These are phyloP conservation scores for Rhinogobio ventralis DNA, from an alignment of 2,797 vertebrate species.

Conservation along the genomic window DNA sequence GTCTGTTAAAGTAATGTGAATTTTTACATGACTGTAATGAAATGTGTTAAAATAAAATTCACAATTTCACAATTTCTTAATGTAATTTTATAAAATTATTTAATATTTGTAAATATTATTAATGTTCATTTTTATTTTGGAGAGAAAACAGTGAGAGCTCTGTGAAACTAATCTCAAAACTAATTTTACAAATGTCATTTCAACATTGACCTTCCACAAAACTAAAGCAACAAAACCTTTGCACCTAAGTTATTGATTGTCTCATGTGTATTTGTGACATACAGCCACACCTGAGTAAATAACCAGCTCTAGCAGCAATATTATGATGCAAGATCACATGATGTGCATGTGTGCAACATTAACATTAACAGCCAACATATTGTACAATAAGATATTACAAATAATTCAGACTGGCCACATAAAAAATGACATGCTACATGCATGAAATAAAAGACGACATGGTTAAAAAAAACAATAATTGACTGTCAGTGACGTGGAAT, in stretches of 20 bases:
- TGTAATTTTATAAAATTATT: neutral
- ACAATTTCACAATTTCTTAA: neutral
- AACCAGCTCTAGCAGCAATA: neutral
- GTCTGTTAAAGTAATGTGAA: neutral
- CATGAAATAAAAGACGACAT: neutral
- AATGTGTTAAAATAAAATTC: neutral
- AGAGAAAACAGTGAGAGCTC: neutral
- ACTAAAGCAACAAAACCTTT: slow-evolving; percentile 5
- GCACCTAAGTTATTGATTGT: slow-evolving; percentile 9
- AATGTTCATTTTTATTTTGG: neutral
- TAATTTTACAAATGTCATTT: neutral
- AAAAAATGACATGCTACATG: neutral
- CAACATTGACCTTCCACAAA: neutral
- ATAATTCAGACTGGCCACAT: neutral
- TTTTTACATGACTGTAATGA: neutral
- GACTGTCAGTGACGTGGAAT: slow-evolving; percentile 1
- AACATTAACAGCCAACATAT: neutral
- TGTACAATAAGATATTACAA: neutral
- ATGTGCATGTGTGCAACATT: neutral
- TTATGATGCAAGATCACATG: neutral
- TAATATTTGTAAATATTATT: neutral
- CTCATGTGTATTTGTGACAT: neutral
- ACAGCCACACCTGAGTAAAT: neutral
- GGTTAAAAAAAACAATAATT: neutral
- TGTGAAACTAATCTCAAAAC: neutral